Percentiles rank a stretch among this genome's conserved stretches.
Evolutionary conservation across 1,140 invertebrate species (phyloP).

Genomic region (Drosophila azteca): DNA sequence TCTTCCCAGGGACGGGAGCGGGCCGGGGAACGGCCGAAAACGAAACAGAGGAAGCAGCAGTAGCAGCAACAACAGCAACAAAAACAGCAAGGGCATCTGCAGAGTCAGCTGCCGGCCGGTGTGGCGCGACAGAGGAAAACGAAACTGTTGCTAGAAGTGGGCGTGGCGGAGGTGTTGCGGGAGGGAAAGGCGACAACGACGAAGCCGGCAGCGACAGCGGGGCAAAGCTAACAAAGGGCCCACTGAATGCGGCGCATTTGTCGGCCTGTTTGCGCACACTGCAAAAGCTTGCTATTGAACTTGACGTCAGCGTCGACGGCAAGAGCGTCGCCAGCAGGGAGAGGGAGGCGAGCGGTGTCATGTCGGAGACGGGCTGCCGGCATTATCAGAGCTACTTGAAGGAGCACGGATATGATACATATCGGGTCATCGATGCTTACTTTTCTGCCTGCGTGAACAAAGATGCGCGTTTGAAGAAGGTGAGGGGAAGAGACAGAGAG

Average conservation of each 20-base stretch:
- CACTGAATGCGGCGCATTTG: conserved; percentile 56
- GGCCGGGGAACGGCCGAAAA: conserved; percentile 76
- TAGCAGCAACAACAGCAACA: conserved; percentile 14
- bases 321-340: conserved; percentile 10
- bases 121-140: conserved; percentile 19
- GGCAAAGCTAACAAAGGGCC: conserved; percentile 65
- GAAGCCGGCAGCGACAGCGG: conserved; percentile 12
- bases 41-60: conserved; percentile 28
- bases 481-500: conserved; percentile 62
- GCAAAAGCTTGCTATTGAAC: conserved; percentile 67
- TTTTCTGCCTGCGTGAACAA: conserved; percentile 89
- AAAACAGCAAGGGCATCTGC: conserved; percentile 1
- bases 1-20: conserved; percentile 30
- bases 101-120: conserved; percentile 47
- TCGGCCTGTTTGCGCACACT: conserved; percentile 63
- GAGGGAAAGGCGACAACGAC: conserved; percentile 29
- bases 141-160: conserved; percentile 64
- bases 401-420: conserved; percentile 85
- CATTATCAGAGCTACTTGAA: conserved; percentile 82
- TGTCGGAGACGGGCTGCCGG: conserved; percentile 83
- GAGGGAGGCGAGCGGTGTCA: conserved; percentile 59
- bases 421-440: conserved; percentile 89
- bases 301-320: conserved; percentile 35
- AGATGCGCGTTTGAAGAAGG: conserved; percentile 89
- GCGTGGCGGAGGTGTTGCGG: conserved; percentile 28